phyloP scores from a whole-genome alignment of 2,797 vertebrate species.

The Eidolon dupreanum region DNA sequence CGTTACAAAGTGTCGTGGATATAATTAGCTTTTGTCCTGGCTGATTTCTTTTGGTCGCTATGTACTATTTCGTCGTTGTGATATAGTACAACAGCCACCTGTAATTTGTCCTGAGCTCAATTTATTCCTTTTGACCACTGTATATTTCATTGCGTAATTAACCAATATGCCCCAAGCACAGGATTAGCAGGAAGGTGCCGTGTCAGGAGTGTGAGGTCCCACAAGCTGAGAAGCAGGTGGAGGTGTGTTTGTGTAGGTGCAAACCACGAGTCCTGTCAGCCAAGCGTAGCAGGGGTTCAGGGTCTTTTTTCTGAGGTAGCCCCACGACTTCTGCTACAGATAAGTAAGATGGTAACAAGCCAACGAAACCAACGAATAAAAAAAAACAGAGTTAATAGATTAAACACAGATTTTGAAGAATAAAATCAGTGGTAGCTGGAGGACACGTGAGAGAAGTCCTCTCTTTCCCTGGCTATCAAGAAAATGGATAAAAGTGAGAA shows the following conservation, averaged over 20 bases:
- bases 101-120: fast-evolving
- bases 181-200: fast-evolving
- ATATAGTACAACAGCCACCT: not conserved
- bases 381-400: not conserved
- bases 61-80: not conserved
- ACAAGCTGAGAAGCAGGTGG: not conserved
- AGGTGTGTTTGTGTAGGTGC: not conserved
- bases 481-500: not conserved
- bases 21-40: not conserved
- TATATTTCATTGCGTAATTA: not conserved
- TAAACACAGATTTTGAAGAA: not conserved
- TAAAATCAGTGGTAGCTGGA: not conserved
- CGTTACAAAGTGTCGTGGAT: fast-evolving
- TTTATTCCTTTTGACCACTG: not conserved
- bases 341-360: not conserved
- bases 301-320: too few species aligned
- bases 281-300: fast-evolving
- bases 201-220: not conserved
- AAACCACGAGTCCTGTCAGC: not conserved
- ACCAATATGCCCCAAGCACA: fast-evolving
- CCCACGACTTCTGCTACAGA: too few species aligned
- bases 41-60: not conserved
- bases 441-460: not conserved
- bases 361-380: not conserved
- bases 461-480: not conserved